Base-by-base conservation (phyloP, 2,797 vertebrate genomes). In the Myotis findleyi region DNA sequence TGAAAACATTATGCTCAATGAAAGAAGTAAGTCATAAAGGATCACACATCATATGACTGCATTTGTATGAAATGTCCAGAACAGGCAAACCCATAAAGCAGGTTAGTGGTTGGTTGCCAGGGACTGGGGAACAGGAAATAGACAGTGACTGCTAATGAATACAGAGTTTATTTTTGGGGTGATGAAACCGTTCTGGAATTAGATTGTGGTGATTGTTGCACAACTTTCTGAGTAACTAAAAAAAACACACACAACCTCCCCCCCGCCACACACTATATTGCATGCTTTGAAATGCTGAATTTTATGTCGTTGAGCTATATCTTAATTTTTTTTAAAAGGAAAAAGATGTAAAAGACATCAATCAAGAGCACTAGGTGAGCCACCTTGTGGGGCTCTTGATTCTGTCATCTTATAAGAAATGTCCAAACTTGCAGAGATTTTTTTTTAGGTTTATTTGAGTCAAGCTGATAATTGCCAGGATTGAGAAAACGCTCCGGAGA, bases 121-220 rank as follows among this genome's bases (percentile, higher is more conserved):
- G 25, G n/a, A 5, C 6, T 10, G 11, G 47, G 16, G 41, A 14
- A 51, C 79, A 75, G 23, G 57, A 27, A 47, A 47, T 27, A 53
- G 20, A 64, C 21, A 33, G 57, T 18, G 21, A 90, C 23, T 82
- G 30, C 41, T 90, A 53, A 62, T 75, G 81, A 68, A 59, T 59
- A 69, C 51, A 53, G 57, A 41, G 30, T 89, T 95, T 89, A 81
- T 90, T 93, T 68, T 20, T 0, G 41, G 41, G 41, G 41, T 53
- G 57, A 62, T 90, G 30, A 81, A 89, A 76, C 89, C 69, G 41
- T 90, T 90, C 68, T 90, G 81, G 51, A 76, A 81, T 81, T 80
- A 66, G 66, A 36, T 51, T 85, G 33, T 89, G 30, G 33, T 59
- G 57, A 44, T 62, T 7, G 16, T 73, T 30, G 57, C 41, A 86